Percentiles rank a stretch among this genome's conserved stretches.
Conservation (phyloP, 2,888 invertebrate genomes). For the Athetis lepigone region DNA sequence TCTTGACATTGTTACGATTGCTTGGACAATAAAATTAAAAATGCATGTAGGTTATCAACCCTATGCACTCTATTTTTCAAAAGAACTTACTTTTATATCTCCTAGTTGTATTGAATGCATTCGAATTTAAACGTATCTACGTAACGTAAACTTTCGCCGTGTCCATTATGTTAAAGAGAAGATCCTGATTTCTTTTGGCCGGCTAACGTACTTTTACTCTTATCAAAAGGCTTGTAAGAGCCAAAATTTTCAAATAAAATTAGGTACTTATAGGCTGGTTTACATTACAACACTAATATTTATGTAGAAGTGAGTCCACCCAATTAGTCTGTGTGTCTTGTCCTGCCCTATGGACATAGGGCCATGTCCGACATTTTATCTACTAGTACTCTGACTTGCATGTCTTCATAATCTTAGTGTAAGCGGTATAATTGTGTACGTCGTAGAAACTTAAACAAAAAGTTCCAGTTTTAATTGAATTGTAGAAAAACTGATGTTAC, state of each 20-base stretch:
- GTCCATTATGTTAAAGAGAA: background rate
- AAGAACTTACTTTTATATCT: conserved; percentile 53
- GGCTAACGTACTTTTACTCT: conserved; percentile 10
- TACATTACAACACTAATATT: conserved; percentile 27
- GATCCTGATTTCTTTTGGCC: background rate
- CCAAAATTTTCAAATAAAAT: conserved; percentile 5
- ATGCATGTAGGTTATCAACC: conserved; percentile 43
- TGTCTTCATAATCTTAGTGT: conserved; percentile 40
- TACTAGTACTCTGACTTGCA: conserved; percentile 27
- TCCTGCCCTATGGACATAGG: conserved; percentile 18
- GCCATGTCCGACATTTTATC: conserved; percentile 34
- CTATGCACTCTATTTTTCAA: conserved; percentile 57
- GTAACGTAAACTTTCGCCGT: background rate
- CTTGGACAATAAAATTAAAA: conserved; percentile 56
- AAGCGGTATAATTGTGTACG: conserved; percentile 31
- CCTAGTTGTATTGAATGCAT: conserved; percentile 46
- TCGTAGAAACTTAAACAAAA: conserved; percentile 34
- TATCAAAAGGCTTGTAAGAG: background rate
- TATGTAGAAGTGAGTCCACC: conserved; percentile 36
- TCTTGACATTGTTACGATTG: conserved; percentile 44
- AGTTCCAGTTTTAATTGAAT: conserved; percentile 31
- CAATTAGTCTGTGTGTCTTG: conserved; percentile 24
- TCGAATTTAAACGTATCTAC: conserved; percentile 44
- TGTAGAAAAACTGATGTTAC: conserved; percentile 30
- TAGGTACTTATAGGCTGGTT: conserved; percentile 12